Conservation (phyloP, 2,113 vertebrate genomes). For the Galbula dea region DNA sequence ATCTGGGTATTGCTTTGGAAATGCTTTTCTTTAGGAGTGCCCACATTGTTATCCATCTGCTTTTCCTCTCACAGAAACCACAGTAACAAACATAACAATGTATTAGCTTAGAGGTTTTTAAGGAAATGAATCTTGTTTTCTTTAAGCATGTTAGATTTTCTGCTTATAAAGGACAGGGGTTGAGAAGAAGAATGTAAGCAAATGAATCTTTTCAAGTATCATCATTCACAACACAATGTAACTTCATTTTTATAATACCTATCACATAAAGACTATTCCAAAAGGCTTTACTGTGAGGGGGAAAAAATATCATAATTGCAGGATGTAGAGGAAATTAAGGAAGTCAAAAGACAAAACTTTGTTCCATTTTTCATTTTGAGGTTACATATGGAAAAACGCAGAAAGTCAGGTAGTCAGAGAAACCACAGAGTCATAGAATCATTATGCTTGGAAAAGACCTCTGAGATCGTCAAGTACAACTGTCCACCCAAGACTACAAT, state of each 20-base stretch:
- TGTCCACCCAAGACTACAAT: too few species aligned
- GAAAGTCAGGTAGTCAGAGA: neutral
- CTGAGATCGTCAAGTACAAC: too few species aligned
- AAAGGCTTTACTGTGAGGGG: neutral
- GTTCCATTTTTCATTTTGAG: neutral
- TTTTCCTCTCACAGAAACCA: constrained; percentile 4
- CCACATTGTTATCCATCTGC: neutral
- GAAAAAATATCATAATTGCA: neutral
- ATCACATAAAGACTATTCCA: neutral
- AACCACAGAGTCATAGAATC: too few species aligned
- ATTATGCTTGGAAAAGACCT: too few species aligned
- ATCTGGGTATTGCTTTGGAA: neutral
- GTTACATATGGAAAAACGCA: neutral
- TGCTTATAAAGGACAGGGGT: neutral
- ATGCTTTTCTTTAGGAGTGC: neutral
- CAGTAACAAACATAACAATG: neutral
- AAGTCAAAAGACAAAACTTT: neutral
- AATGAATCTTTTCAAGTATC: constrained; percentile 9
- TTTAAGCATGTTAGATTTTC: neutral
- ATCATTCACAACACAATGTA: neutral
- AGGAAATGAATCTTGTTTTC: constrained; percentile 35
- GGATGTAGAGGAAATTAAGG: neutral
- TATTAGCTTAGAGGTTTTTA: constrained; percentile 20
- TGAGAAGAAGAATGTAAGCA: constrained; percentile 2
- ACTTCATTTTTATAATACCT: neutral